Percentiles rank a stretch among this genome's conserved stretches.
Evolutionary conservation across 2,113 vertebrate species (phyloP).

Genomic region (Sander vitreus): DNA sequence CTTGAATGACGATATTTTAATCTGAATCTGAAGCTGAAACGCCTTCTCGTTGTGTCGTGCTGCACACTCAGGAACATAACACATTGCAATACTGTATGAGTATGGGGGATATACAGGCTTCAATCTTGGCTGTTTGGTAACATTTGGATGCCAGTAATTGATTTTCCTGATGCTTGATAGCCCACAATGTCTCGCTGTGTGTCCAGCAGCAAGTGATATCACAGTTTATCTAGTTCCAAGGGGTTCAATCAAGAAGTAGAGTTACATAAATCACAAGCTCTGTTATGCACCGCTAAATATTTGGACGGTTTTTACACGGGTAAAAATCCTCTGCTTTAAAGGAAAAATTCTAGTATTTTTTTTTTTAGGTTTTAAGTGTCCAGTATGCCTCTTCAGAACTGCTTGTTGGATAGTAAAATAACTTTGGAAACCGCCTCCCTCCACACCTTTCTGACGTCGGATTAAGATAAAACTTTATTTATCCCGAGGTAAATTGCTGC

Average conservation of each 20-base stretch:
- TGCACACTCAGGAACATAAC: slow-evolving; percentile 3
- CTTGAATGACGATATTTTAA: too few species aligned
- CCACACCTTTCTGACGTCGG: too few species aligned
- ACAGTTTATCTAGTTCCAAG: slow-evolving; percentile 31
- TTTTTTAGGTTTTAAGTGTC: neutral
- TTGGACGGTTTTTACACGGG: neutral
- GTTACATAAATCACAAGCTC: slow-evolving; percentile 31
- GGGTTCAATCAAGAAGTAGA: slow-evolving; percentile 13
- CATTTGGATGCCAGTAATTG: slow-evolving; percentile 66
- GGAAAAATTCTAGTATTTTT: neutral
- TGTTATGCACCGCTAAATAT: neutral
- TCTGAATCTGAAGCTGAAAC: neutral
- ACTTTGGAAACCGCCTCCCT: neutral
- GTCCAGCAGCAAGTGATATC: slow-evolving; percentile 44
- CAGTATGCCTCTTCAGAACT: neutral
- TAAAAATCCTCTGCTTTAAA: neutral
- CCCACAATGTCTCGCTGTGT: slow-evolving; percentile 38
- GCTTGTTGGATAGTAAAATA: neutral
- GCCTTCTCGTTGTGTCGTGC: slow-evolving; percentile 19
- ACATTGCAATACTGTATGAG: neutral
- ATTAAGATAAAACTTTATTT: too few species aligned
- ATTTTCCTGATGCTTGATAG: slow-evolving; percentile 57
- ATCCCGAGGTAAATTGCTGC: too few species aligned
- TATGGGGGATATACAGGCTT: neutral
- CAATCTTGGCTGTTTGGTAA: slow-evolving; percentile 55